A percentile compares a stretch with the other conserved stretches of the same genome.
Evolutionary conservation across 2,888 invertebrate species (phyloP).

Genomic region (Troides aeacus): DNA sequence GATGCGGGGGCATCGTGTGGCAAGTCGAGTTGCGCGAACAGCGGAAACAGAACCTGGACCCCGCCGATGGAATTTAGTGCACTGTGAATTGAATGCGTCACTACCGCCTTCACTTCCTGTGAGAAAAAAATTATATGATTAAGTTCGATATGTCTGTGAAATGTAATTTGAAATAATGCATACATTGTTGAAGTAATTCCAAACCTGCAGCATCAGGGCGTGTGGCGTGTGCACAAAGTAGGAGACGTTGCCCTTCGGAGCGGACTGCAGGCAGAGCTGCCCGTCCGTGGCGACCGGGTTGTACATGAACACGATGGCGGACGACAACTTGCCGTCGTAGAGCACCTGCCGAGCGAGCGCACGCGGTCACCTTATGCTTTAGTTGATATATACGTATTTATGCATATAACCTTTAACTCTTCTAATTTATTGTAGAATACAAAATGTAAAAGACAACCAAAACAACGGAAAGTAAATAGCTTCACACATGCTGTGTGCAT

Average conservation of each 20-base stretch:
- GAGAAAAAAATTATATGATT: conserved; percentile 41
- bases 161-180: too few relatives aligned
- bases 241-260: conserved; percentile 97
- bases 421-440: too few relatives aligned
- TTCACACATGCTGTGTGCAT: too few relatives aligned
- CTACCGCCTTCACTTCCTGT: conserved; percentile 99
- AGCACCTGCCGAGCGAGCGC: conserved; percentile 84
- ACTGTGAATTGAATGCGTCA: conserved; percentile 99
- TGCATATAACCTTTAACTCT: too few relatives aligned
- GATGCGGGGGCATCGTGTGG: conserved; percentile 90
- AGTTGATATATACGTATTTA: too few relatives aligned
- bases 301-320: conserved; percentile 99
- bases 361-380: background rate
- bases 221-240: conserved; percentile 99
- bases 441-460: too few relatives aligned
- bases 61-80: conserved; percentile 99
- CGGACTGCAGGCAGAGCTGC: conserved; percentile 98
- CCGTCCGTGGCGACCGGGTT: conserved; percentile 99
- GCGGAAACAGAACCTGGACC: conserved; percentile 97
- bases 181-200: background rate
- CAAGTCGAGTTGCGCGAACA: conserved; percentile 98
- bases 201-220: conserved; percentile 97
- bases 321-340: conserved; percentile 98
- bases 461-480: too few relatives aligned
- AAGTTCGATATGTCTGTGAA: background rate